Conservation (phyloP, 2,113 vertebrate genomes). For the Aviceda subcristata region DNA sequence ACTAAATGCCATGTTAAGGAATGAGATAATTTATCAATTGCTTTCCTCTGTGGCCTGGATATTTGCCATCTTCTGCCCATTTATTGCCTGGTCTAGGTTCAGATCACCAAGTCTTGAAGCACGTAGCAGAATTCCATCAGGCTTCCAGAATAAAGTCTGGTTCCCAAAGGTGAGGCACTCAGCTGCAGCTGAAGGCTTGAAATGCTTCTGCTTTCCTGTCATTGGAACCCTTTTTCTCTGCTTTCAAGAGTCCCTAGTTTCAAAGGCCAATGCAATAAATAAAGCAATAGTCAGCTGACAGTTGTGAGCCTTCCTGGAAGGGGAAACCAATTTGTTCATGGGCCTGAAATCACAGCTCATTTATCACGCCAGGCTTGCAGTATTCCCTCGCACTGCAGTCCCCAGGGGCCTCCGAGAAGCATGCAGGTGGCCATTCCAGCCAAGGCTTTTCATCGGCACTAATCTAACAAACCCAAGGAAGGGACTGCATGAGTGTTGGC, state of each 20-base stretch:
- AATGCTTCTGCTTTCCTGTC: background rate
- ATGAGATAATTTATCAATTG: background rate
- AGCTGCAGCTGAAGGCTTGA: background rate
- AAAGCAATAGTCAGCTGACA: background rate
- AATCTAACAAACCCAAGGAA: background rate
- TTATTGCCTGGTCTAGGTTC: background rate
- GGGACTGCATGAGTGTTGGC: background rate
- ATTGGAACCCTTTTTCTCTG: background rate
- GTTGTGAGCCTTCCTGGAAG: background rate
- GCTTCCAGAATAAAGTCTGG: background rate
- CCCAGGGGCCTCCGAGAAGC: background rate
- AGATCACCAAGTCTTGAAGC: background rate
- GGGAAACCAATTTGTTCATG: background rate
- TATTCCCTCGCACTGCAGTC: background rate
- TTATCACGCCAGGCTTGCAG: background rate
- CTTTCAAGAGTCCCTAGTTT: background rate
- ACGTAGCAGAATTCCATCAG: background rate
- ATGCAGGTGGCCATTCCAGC: background rate
- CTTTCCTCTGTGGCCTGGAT: background rate
- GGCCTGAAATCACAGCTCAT: slow-evolving; percentile 11
- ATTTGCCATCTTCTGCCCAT: background rate
- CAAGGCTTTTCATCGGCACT: background rate
- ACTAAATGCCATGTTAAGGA: background rate
- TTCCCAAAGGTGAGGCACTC: background rate
- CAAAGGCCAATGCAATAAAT: slow-evolving; percentile 14